phyloP scores from a whole-genome alignment of 2,797 vertebrate species.

The Thripadectes ignobilis region DNA sequence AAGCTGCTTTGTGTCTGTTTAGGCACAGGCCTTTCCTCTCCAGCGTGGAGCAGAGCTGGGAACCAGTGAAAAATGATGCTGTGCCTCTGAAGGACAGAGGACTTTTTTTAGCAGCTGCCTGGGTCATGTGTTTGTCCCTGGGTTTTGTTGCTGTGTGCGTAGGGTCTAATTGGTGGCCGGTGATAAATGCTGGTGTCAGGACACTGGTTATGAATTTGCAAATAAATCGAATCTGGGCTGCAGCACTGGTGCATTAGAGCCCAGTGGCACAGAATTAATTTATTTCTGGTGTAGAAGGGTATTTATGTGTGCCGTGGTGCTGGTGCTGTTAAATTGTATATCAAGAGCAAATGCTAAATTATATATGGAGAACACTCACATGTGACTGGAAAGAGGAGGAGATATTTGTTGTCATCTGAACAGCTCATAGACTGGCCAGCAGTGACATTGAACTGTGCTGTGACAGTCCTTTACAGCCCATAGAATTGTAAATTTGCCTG shows the following conservation, averaged over 20 bases:
- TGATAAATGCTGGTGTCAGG: conserved; percentile 43
- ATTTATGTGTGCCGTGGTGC: neutral
- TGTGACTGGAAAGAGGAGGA: neutral
- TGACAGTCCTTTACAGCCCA: neutral
- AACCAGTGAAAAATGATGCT: conserved; percentile 18
- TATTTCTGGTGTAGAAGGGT: conserved; percentile 1
- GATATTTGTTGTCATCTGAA: neutral
- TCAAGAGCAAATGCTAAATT: conserved; percentile 5
- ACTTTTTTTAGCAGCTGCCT: conserved; percentile 13
- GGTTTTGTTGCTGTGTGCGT: neutral
- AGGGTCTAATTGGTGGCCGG: neutral
- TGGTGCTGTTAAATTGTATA: neutral
- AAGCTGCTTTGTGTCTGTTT: conserved; percentile 27
- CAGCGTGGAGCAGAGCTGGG: neutral
- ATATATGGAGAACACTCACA: neutral
- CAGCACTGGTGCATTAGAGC: neutral
- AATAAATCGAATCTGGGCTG: conserved; percentile 18
- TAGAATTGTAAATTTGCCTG: neutral
- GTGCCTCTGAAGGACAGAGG: neutral
- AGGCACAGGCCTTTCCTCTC: conserved; percentile 4
- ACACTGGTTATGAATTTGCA: conserved; percentile 7
- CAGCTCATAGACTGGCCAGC: neutral
- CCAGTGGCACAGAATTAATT: neutral
- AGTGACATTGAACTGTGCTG: neutral
- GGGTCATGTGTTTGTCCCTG: conserved; percentile 11